phyloP scores from a whole-genome alignment of 2,113 vertebrate genomes.

The Oplegnathus fasciatus region DNA sequence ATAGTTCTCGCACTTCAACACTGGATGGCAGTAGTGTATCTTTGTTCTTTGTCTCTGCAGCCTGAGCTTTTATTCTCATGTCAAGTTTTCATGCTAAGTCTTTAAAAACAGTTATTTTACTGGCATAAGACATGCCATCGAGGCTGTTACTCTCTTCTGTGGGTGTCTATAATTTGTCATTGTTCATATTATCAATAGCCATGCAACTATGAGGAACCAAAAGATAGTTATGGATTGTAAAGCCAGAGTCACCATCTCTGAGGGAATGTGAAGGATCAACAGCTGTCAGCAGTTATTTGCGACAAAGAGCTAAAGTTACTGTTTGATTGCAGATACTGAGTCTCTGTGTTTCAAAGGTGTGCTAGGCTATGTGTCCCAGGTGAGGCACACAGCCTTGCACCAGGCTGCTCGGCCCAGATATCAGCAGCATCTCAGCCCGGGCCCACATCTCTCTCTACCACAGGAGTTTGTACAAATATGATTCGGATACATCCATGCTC shows the following conservation, averaged over 20 bases:
- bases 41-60: slow-evolving; percentile 34
- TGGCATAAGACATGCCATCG: neutral
- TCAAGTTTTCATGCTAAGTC: slow-evolving; percentile 2
- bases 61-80: slow-evolving; percentile 1
- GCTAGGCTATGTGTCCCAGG: slow-evolving; percentile 37
- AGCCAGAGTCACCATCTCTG: slow-evolving; percentile 12
- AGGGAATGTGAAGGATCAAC: slow-evolving; percentile 43
- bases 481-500: slow-evolving; percentile 73
- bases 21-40: slow-evolving; percentile 80
- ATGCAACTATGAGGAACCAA: neutral
- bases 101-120: slow-evolving; percentile 11
- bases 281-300: slow-evolving; percentile 56
- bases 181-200: neutral
- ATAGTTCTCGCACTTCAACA: slow-evolving; percentile 59
- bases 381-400: slow-evolving; percentile 47
- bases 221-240: neutral
- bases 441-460: slow-evolving; percentile 39
- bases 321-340: slow-evolving; percentile 39
- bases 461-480: slow-evolving; percentile 62
- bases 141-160: neutral
- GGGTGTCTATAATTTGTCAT: slow-evolving; percentile 12
- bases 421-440: slow-evolving; percentile 38
- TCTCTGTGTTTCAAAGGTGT: slow-evolving; percentile 43
- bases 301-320: slow-evolving; percentile 47
- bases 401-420: slow-evolving; percentile 47